Base-by-base conservation (phyloP, 2,113 vertebrate species). In the Lophius piscatorius region DNA sequence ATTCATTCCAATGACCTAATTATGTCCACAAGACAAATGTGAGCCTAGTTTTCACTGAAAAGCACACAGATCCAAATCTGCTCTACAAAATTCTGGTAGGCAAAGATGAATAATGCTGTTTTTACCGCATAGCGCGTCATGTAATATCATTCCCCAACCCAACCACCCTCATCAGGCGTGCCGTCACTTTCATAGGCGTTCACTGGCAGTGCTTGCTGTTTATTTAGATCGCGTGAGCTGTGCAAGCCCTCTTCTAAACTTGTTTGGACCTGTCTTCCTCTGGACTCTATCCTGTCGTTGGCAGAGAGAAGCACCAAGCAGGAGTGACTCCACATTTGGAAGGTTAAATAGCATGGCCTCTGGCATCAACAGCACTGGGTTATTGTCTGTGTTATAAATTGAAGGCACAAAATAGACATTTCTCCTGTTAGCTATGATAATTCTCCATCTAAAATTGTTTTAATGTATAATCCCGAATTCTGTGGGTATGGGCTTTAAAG, bases 181-280 rank as follows among this genome's bases (percentile, higher is more conserved):
- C 10, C n/a, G 8, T 20, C 14, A 46, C 29, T 47, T 34, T 24
- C 47, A 11, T 41, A 59, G 67, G n/a, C 22, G 61, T 73, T 21
- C 48, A 9, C 18, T 56, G 46, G 60, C 35, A 47, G 3, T 22
- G 44, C 17, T 45, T 38, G 40, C 24, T 54, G 63, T 78, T 63
- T 67, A 74, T 84, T 81, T 76, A 68, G 42, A 24, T 56, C 35
- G 65, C 24, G 35, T 62, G 65, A 70, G 55, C 49, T 65, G 62
- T 56, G 23, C 55, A 33, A 55, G 33, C 41, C 58, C 57, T 54
- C 63, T 8, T 12, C 45, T 63, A 73, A 82, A 82, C 82, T 84
- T 65, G 68, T 61, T 56, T 72, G 62, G 57, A 65, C 41, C 41
- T 3, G 26, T 59, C 41, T 72, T 46, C 40, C 44, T 70, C 57